Conservation (phyloP, 2,113 vertebrate species). For the Myocastor coypus region DNA sequence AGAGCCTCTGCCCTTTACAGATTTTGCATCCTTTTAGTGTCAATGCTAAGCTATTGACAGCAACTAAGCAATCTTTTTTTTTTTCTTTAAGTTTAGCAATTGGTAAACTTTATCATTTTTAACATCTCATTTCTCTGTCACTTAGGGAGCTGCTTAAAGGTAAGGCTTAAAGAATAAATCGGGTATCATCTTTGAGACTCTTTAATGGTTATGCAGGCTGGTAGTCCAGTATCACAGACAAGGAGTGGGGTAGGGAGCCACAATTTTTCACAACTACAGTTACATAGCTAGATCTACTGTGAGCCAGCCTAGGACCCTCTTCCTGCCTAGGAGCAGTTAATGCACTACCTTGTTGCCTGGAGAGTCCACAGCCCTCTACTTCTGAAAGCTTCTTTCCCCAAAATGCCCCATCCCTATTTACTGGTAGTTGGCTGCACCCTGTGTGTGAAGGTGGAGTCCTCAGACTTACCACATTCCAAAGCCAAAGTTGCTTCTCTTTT, state of each 20-base stretch:
- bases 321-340: neutral
- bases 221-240: neutral
- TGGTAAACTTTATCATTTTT: slow-evolving; percentile 75
- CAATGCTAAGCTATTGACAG: slow-evolving; percentile 74
- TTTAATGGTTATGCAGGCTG: neutral
- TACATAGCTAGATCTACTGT: neutral
- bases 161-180: slow-evolving; percentile 71
- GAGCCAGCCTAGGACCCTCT: neutral
- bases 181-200: slow-evolving; percentile 51
- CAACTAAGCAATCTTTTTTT: slow-evolving; percentile 77
- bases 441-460: neutral
- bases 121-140: slow-evolving; percentile 75
- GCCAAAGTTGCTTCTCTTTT: neutral
- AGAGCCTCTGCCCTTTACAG: slow-evolving; percentile 77
- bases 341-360: neutral
- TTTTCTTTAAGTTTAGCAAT: slow-evolving; percentile 81
- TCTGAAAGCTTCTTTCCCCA: neutral
- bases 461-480: neutral
- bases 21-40: slow-evolving; percentile 70
- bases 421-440: neutral
- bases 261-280: neutral
- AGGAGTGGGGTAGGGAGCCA: accelerated
- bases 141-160: slow-evolving; percentile 73
- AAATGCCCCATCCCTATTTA: neutral
- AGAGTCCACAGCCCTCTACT: neutral